phyloP scores from a whole-genome alignment of 2,113 vertebrate species.

The Nicator chloris region DNA sequence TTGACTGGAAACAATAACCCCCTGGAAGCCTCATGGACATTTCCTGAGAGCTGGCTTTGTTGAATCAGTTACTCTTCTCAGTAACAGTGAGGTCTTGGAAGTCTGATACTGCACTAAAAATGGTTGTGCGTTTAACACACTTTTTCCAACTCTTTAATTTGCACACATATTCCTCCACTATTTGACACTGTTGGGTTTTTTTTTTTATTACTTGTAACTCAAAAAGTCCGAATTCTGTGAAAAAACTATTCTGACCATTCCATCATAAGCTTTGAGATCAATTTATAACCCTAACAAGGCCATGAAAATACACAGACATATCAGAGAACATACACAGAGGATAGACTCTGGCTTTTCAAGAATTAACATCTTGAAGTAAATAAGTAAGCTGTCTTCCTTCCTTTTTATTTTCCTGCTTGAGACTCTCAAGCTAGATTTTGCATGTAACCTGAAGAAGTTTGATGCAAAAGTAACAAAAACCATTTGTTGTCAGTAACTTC shows the following conservation, averaged over 20 bases:
- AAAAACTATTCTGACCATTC: neutral
- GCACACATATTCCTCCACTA: neutral
- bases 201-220: neutral
- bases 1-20: neutral
- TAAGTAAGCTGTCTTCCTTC: neutral
- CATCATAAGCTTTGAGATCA: neutral
- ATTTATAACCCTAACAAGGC: neutral
- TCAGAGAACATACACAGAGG: neutral
- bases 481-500: neutral
- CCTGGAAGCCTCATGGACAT: neutral
- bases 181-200: neutral
- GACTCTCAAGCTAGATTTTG: neutral
- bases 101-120: neutral
- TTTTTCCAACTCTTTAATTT: neutral
- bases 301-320: neutral
- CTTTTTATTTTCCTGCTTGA: neutral
- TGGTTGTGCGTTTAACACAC: neutral
- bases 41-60: neutral
- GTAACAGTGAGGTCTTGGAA: neutral
- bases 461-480: neutral
- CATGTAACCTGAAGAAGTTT: neutral
- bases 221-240: neutral
- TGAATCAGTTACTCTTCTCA: neutral
- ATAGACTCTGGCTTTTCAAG: neutral
- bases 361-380: neutral